Evolutionary conservation across 2,888 invertebrate species (phyloP).

Genomic region (Fabriciana adippe): DNA sequence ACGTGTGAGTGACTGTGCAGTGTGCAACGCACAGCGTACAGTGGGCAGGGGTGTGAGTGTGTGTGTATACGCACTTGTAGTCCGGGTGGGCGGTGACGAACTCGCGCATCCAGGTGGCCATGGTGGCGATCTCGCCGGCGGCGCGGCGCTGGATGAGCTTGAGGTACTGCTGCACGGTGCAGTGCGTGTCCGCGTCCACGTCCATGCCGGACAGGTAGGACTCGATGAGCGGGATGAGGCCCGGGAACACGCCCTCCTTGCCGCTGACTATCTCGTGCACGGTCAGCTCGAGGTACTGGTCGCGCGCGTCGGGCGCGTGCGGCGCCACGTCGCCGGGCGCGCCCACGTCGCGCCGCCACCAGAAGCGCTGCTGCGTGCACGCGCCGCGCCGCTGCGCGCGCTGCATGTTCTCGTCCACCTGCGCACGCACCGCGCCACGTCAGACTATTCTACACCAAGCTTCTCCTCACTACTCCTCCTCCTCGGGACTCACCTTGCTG

Average conservation of each 20-base stretch:
- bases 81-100: slow-evolving; percentile 94
- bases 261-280: slow-evolving; percentile 98
- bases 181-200: slow-evolving; percentile 98
- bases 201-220: slow-evolving; percentile 97
- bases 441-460: background rate
- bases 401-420: slow-evolving; percentile 98
- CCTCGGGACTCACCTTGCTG: slow-evolving; percentile 87
- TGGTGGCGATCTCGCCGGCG: slow-evolving; percentile 94
- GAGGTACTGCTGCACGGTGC: slow-evolving; percentile 97
- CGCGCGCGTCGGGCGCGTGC: slow-evolving; percentile 33
- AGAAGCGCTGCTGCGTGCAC: slow-evolving; percentile 91
- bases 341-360: slow-evolving; percentile 93
- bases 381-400: slow-evolving; percentile 96
- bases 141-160: slow-evolving; percentile 94
- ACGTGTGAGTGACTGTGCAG: too few species aligned
- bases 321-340: slow-evolving; percentile 44
- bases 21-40: too few species aligned
- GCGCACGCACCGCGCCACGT: background rate
- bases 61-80: slow-evolving; percentile 87
- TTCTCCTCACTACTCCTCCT: background rate
- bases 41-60: too few species aligned
- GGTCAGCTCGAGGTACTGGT: slow-evolving; percentile 89
- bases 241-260: slow-evolving; percentile 95
- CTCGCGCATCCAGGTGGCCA: slow-evolving; percentile 96
- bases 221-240: slow-evolving; percentile 95